Base-by-base conservation (phyloP, 2,888 invertebrate species). In the Cephus rjabovi region DNA sequence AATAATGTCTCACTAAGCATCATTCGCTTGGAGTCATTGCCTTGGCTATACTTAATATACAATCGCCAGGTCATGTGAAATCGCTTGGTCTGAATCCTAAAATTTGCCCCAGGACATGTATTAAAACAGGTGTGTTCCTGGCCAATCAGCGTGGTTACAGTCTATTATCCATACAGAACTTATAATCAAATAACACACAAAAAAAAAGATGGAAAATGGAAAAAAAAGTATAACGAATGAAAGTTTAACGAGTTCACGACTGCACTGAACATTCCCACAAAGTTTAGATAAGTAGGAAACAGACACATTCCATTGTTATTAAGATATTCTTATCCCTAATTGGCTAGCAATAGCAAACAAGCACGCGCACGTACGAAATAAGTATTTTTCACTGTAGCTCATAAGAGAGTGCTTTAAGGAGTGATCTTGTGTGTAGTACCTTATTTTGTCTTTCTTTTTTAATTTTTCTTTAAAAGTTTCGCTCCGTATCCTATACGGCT, bases 91-190 rank as follows among this genome's bases (percentile, higher is more conserved):
- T 83, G 84, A 87, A 86, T 87, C 84, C 76, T 75, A 76, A 82
- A 77, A 80, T 85, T 84, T 82, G 79, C 84, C 82, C 83, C 79
- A 81, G 77, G 81, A 82, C 83, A 74, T 82, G 83, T 82, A 83
- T 84, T 83, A 85, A 80, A 85, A 81, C 83, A 89, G 88, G 87
- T 88, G 88, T 90, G 90, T 90, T 90, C 89, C 89, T 90, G 87
- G 84, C 89, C 89, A 90, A 89, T 90, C 89, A 89, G 88, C 89
- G 90, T 90, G 90, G 90, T 90, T 90, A 89, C 90, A 89, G 84
- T 87, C 77, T 84, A 85, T 86, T 86, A 84, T 86, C 81, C 80
- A 83, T 78, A 84, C 81, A 80, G 79, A 78, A 83, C 77, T 77
- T 81, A 78, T 76, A 68, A 76, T 34, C 15, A n/a, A 68, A 71